phyloP scores from a whole-genome alignment of 2,113 vertebrate genomes.

The Panurus biarmicus region DNA sequence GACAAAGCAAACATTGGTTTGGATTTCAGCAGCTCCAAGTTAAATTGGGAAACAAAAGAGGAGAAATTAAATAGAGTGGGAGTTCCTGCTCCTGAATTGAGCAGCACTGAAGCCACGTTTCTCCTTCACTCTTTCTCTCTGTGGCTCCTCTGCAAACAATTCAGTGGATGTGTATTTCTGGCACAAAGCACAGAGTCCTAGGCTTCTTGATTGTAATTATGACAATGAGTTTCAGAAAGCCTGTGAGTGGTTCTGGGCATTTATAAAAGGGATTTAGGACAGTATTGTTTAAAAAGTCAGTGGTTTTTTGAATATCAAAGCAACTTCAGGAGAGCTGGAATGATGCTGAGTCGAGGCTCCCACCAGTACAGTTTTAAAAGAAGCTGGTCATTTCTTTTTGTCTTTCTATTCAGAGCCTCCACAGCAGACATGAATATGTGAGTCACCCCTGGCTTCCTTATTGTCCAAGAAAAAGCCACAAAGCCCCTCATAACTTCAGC shows the following conservation, averaged over 20 bases:
- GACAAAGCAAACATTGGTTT: not conserved
- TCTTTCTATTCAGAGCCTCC: not conserved
- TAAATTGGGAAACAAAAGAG: not conserved
- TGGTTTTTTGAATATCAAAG: slow-evolving; percentile 49
- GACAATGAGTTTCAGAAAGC: slow-evolving; percentile 67
- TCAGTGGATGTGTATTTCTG: slow-evolving; percentile 43
- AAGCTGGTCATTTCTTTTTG: not conserved
- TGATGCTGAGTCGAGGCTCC: not conserved
- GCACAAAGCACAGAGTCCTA: slow-evolving; percentile 48
- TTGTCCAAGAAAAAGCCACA: not conserved
- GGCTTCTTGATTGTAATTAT: slow-evolving; percentile 63
- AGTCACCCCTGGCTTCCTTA: not conserved
- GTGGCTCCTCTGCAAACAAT: slow-evolving; percentile 25
- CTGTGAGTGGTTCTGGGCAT: slow-evolving; percentile 50
- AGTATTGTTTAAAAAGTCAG: slow-evolving; percentile 11
- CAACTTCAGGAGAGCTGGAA: not conserved
- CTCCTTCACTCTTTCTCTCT: not conserved
- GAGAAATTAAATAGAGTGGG: not conserved
- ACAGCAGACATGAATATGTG: not conserved
- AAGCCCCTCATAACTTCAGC: not conserved
- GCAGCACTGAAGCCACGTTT: not conserved
- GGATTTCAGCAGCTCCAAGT: not conserved
- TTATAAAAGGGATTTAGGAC: slow-evolving; percentile 48
- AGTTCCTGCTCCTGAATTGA: not conserved
- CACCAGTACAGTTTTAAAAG: slow-evolving; percentile 10